Evolutionary conservation across 2,888 invertebrate species (phyloP), one percentile per base, ranked within the genome.

Genomic region (Cephus pulcher): DNA sequence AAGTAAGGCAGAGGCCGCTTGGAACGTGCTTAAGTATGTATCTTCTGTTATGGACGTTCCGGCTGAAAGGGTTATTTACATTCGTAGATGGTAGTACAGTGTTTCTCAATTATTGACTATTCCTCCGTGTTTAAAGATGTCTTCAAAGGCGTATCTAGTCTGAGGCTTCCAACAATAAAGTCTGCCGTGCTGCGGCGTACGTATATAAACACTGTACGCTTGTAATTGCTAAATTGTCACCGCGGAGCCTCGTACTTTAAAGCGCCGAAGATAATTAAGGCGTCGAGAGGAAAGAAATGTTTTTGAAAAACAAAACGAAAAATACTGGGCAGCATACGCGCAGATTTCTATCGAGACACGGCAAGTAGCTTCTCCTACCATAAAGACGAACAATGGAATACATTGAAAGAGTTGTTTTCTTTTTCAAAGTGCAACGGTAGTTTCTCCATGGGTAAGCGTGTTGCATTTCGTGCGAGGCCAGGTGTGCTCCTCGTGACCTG

Each of bases 51-150:
- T 15, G 71, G 71, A 71, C 71, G 71, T 32, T 33, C 15, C 32
- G 33, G 71, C 71, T 71, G 71, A 71, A 71, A 71, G 71, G 71
- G 71, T 71, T 71, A 71, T 71, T 71, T 71, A 71, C 15, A 71
- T 71, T 71, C 71, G 33, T 71, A 71, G 71, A 32, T 33, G 71
- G 71, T 71, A 71, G 71, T 32, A 71, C 71, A 71, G 71, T 71
- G 71, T 71, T 71, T 71, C 33, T 71, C 71, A 71, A 71, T 71
- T 71, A 71, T 71, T 71, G 71, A 33, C 71, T 71, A 30, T 33
- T 33, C 33, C 32, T 30, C 9, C 32, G 71, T 71, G 71, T 6
- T 70, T 33, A 70, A 70, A 70, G 30, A 30, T 33, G 30, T 32
- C 30, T 33, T 71, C 71, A 71, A 71, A 71, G 71, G 12, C 71